These are phyloP conservation scores for Melieria crassipennis DNA, from an alignment of 2,888 invertebrate genomes.

Conservation along the genomic window DNA sequence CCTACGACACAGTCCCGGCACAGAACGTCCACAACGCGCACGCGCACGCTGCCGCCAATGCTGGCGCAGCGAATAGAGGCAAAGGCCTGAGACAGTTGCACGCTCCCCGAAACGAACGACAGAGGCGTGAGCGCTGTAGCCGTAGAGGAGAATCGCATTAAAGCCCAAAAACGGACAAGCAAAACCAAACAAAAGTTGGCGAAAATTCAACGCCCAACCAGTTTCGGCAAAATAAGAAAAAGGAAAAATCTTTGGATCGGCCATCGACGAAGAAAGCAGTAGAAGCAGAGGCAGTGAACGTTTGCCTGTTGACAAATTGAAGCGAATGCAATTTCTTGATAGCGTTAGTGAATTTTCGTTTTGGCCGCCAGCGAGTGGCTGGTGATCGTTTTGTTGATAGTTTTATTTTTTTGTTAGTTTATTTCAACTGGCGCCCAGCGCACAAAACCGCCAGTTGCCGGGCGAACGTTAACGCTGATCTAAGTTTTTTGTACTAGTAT, in stretches of 20 bases:
- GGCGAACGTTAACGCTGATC: neutral
- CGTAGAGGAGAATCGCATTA: neutral
- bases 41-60: conserved; percentile 44
- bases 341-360: no score
- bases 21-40: conserved; percentile 34
- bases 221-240: no score
- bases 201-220: neutral
- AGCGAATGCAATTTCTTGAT: no score
- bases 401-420: conserved; percentile 24
- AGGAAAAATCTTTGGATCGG: no score
- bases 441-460: conserved; percentile 22
- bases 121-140: neutral
- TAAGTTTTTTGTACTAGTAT: neutral
- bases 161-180: neutral
- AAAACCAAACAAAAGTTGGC: neutral
- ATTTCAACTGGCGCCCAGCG: conserved; percentile 26
- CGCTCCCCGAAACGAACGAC: neutral
- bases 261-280: no score
- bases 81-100: conserved; percentile 8
- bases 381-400: neutral
- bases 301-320: no score
- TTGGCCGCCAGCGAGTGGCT: no score
- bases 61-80: conserved; percentile 8
- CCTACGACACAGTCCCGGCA: conserved; percentile 27
- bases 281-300: no score